Evolutionary conservation across 2,888 invertebrate species (phyloP).

Genomic region (Megalurothrips usitatus): DNA sequence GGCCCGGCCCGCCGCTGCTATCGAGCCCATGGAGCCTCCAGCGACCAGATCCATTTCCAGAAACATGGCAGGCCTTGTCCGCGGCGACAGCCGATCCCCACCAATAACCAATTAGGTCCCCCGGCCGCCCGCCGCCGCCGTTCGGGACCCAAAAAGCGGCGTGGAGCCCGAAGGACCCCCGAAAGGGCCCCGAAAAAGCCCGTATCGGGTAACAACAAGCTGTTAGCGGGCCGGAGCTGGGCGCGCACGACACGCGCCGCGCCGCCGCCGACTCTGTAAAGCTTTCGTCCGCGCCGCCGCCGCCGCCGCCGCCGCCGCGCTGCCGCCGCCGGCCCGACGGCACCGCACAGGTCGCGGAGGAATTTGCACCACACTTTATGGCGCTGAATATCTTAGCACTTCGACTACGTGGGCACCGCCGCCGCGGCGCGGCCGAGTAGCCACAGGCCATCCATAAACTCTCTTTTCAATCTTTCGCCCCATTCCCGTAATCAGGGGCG

Average conservation of each 20-base stretch:
- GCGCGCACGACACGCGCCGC: too few species aligned
- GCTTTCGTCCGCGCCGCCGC: too few species aligned
- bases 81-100: neutral
- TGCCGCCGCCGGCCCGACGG: neutral
- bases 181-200: neutral
- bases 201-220: neutral
- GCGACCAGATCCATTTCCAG: neutral
- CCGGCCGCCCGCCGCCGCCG: too few species aligned
- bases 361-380: neutral
- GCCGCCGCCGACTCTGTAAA: too few species aligned
- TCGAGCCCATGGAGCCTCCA: too few species aligned
- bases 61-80: constrained; percentile 12
- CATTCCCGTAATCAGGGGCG: constrained; percentile 21
- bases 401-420: neutral
- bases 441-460: neutral
- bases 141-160: neutral
- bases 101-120: constrained; percentile 8
- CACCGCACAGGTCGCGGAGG: too few species aligned
- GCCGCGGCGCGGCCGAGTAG: neutral
- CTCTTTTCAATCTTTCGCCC: constrained; percentile 13
- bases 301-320: too few species aligned
- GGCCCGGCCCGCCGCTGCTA: too few species aligned
- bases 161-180: neutral
- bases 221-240: too few species aligned
- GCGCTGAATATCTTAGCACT: constrained; percentile 9